Conservation (phyloP, 2,888 invertebrate species). For the Caenorhabditis wallacei region DNA sequence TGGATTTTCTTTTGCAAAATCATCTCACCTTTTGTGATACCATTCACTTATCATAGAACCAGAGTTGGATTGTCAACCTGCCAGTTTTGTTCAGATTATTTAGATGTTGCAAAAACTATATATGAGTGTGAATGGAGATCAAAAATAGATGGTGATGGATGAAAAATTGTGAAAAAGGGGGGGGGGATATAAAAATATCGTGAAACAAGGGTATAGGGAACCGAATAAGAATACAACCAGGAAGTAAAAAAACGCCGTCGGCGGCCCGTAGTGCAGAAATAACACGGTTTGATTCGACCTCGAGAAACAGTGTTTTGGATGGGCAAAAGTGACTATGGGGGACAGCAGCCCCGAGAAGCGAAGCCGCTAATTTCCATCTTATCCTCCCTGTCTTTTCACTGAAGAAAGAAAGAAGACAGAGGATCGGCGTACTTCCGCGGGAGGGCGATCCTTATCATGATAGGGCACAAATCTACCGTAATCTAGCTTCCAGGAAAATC, state of each 20-base stretch:
- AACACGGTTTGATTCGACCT: constrained; percentile 59
- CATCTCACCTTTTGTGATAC: constrained; percentile 43
- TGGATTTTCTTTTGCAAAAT: not conserved
- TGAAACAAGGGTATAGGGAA: constrained; percentile 21
- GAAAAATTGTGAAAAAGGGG: not conserved
- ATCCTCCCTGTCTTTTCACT: constrained; percentile 41
- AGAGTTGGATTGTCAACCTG: constrained; percentile 36
- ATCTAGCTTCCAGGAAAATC: not conserved
- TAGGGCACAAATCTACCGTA: constrained; percentile 28
- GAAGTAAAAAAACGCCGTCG: constrained; percentile 45
- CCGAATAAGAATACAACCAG: constrained; percentile 51
- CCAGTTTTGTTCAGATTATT: constrained; percentile 37
- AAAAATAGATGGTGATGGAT: constrained; percentile 8
- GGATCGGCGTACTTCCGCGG: constrained; percentile 27
- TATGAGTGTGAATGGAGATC: constrained; percentile 11
- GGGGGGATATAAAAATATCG: not conserved
- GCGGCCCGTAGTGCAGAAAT: constrained; percentile 48
- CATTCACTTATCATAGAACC: constrained; percentile 61
- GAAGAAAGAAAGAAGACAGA: constrained; percentile 30
- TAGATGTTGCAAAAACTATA: not conserved
- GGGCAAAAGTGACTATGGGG: constrained; percentile 34
- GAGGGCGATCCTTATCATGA: constrained; percentile 27
- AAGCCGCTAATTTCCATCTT: constrained; percentile 61
- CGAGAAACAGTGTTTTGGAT: constrained; percentile 58
- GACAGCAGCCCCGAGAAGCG: constrained; percentile 31